Evolutionary conservation across 2,113 vertebrate genomes (phyloP), one percentile per base, ranked within the genome.

Genomic region (Speoplatyrhinus poulsoni): DNA sequence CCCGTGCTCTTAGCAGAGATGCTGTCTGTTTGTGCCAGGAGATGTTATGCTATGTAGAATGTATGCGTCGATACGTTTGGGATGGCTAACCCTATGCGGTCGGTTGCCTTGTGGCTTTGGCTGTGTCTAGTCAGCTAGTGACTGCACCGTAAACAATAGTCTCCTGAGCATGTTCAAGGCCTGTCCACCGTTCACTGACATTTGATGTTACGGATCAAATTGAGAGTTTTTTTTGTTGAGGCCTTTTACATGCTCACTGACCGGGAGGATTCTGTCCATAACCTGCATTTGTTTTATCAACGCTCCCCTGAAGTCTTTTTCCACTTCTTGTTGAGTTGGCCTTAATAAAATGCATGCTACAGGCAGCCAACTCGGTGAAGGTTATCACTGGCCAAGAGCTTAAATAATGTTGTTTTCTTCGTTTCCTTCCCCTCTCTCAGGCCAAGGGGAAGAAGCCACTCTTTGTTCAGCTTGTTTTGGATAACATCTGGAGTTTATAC

Each of bases 401-500:
- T 15, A 8, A 8, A 13, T 13, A 7, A 9, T 19, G 48, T 13
- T 46, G 13, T 19, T 0, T 36, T 8, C 0, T 57, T 16, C 64
- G 3, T 63, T 9, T 60, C 73, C 50, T 77, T 57, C 82, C 12
- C 58, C 26, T 73, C 10, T 78, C 73, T 13, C 83, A 99, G 98
- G 89, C 88, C 55, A 99, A 97, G 94, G 98, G 96, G 84, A 99
- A 96, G 91, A 99, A 99, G 70, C 93, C 93, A 32, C 90, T 99
- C 61, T 99, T 99, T 84, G 97, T 98, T 65, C 96, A 99, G 84
- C 88, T 99, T 2, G 96, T 99, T 63, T 86, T 99, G 85, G 96
- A 99, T 75, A 99, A 99, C 70, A 94, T 99, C 69, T 99, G 98
- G 98, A 98, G 93, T 89, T 91, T 99, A 46, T 99, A 98, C 66